Conservation (phyloP, 1,140 invertebrate genomes). For the Zaprionus taronus region DNA sequence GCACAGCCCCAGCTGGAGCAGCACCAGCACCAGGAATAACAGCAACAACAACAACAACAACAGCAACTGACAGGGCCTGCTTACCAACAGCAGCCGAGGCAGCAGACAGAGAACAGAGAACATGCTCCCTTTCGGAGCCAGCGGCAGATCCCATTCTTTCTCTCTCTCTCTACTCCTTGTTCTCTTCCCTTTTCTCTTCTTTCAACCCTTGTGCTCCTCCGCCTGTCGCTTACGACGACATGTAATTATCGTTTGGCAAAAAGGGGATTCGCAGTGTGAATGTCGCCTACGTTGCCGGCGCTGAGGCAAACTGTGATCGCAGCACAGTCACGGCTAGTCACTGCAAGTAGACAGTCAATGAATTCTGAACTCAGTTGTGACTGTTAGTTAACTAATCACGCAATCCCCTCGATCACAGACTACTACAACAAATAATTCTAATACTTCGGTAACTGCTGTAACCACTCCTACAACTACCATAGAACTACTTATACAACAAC, state of each 20-base stretch:
- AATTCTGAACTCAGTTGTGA: background rate
- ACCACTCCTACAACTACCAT: no score
- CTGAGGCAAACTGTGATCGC: slow-evolving; percentile 16
- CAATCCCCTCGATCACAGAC: background rate
- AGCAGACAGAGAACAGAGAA: background rate
- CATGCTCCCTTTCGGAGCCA: slow-evolving; percentile 22
- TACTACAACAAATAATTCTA: no score
- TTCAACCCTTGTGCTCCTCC: background rate
- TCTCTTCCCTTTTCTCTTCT: background rate
- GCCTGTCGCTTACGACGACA: slow-evolving; percentile 67
- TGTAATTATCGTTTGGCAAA: slow-evolving; percentile 76
- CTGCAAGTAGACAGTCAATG: background rate
- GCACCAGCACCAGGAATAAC: background rate
- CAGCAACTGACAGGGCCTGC: slow-evolving; percentile 11
- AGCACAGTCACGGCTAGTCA: slow-evolving; percentile 17
- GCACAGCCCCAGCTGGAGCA: slow-evolving; percentile 25
- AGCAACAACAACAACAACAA: slow-evolving; percentile 1
- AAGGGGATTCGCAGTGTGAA: slow-evolving; percentile 29
- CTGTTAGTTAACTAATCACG: background rate
- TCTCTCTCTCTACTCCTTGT: background rate
- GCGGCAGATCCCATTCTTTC: slow-evolving; percentile 29
- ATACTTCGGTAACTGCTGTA: no score
- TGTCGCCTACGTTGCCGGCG: slow-evolving; percentile 27
- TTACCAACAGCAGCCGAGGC: background rate
- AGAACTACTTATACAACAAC: no score